Conservation (phyloP, 2,113 vertebrate genomes). For the Pangasianodon hypophthalmus region DNA sequence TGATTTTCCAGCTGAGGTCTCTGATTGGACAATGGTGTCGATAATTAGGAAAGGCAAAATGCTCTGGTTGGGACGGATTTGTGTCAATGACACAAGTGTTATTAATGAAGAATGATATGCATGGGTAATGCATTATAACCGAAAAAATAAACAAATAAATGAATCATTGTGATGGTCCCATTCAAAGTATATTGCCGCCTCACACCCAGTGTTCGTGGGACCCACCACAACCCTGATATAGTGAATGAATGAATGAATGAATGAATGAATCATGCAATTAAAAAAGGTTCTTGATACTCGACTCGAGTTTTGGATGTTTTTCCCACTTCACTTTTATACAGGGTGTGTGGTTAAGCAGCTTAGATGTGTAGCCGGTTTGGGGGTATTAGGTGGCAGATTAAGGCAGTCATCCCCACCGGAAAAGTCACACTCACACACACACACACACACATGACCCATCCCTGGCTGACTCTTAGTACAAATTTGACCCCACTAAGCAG, state of each 20-base stretch:
- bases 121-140: not conserved
- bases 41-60: not conserved
- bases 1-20: not conserved
- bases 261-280: not conserved
- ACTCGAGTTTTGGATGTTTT: not conserved
- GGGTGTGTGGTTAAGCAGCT: not conserved
- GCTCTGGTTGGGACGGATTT: not conserved
- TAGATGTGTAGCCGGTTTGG: not conserved
- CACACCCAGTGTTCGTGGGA: not conserved
- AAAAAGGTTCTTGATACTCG: not conserved
- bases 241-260: not conserved
- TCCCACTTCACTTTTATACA: not conserved
- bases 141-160: not conserved
- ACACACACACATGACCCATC: not conserved
- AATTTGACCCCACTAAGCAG: slow-evolving; percentile 36
- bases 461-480: not conserved
- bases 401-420: slow-evolving; percentile 10
- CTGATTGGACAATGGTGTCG: not conserved
- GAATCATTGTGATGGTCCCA: not conserved
- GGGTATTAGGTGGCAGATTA: slow-evolving; percentile 38
- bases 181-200: not conserved
- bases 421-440: not conserved
- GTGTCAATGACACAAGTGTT: not conserved
- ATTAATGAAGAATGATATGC: not conserved
- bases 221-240: not conserved